A percentile compares a stretch with the other conserved stretches of the same genome.
phyloP scores from a whole-genome alignment of 2,113 vertebrate genomes.

The Oryzias javanicus region DNA sequence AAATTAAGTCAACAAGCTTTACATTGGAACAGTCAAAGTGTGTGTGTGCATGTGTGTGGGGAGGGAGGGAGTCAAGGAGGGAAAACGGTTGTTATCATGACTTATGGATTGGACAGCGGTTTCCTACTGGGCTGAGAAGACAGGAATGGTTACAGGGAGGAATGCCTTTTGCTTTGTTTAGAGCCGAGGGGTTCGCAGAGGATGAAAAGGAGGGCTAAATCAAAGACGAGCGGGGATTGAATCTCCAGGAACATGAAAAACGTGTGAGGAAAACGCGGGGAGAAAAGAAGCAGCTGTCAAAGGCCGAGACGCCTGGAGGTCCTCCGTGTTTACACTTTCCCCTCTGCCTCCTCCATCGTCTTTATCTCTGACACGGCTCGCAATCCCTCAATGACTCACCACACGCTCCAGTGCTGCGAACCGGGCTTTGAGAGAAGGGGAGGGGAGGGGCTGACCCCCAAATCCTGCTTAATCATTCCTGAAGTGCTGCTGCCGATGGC shows the following conservation, averaged over 20 bases:
- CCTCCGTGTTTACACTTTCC: constrained; percentile 58
- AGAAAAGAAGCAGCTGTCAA: constrained; percentile 41
- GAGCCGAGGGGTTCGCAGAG: constrained; percentile 14
- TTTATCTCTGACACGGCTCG: constrained; percentile 54
- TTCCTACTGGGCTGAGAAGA: constrained; percentile 57
- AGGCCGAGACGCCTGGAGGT: constrained; percentile 42
- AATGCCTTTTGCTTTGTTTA: constrained; percentile 29
- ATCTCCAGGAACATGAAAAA: constrained; percentile 9
- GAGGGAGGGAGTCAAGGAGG: constrained; percentile 29
- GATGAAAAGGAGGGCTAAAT: constrained; percentile 29
- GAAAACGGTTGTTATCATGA: constrained; percentile 68
- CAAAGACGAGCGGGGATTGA: constrained; percentile 26
- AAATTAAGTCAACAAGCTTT: constrained; percentile 58
- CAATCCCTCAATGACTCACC: constrained; percentile 55
- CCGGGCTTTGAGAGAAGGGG: constrained; percentile 25
- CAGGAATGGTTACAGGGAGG: constrained; percentile 53
- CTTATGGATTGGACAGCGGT: constrained; percentile 68
- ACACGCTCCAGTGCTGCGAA: constrained; percentile 37
- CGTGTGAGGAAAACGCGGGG: constrained; percentile 16
- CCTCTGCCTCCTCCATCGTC: constrained; percentile 35
- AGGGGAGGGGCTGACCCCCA: constrained; percentile 32
- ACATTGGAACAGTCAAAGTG: constrained; percentile 26
- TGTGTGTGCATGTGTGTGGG: constrained; percentile 31
- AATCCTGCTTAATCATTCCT: constrained; percentile 62
- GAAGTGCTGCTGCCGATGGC: constrained; percentile 21